Evolutionary conservation across 2,113 vertebrate genomes (phyloP), one percentile per base, ranked within the genome.

Genomic region (Sander vitreus): DNA sequence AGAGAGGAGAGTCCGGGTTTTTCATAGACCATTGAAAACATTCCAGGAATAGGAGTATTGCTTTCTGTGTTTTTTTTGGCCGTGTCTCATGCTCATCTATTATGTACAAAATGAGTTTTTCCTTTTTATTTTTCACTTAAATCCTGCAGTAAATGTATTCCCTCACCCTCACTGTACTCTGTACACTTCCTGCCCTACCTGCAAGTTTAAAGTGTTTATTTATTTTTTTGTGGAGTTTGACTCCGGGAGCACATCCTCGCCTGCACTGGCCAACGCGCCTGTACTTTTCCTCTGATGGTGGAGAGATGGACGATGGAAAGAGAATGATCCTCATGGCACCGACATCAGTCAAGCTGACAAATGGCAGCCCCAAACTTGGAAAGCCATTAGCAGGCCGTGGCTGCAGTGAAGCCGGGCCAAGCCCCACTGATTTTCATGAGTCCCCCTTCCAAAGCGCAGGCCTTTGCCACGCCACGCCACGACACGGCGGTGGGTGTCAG

Each of bases 261-360:
- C 58, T 43, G 25, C 62, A 82, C 11, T 3, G 25, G 78, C 48
- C 76, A 81, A 9, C 7, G 7, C 59, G 8, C 79, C 59, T 76
- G 62, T 85, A 71, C 84, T 92, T 87, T 86, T 75, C 68, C 76
- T 89, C 13, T 80, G 83, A 91, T 83, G 82, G 63, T 43, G 59
- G 71, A 76, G 88, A 77, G 70, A 88, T 51, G 83, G 81, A 80
- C 71, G 78, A 83, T 65, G 76, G 83, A 82, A 80, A 92, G 81
- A 88, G 90, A 81, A 78, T 81, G 84, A 89, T 85, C 85, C 79
- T 77, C 85, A 62, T 86, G 76, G 88, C 82, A 48, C 27, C 0
- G 73, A 80, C 91, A 92, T 93, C 89, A 86, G 81, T 93, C 83
- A 73, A 48, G 84, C 80, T 65, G 89, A 89, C 80, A 87, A 89